Evolutionary conservation across 1,140 invertebrate genomes (phyloP).

Genomic region (Apocrypta bakeri): DNA sequence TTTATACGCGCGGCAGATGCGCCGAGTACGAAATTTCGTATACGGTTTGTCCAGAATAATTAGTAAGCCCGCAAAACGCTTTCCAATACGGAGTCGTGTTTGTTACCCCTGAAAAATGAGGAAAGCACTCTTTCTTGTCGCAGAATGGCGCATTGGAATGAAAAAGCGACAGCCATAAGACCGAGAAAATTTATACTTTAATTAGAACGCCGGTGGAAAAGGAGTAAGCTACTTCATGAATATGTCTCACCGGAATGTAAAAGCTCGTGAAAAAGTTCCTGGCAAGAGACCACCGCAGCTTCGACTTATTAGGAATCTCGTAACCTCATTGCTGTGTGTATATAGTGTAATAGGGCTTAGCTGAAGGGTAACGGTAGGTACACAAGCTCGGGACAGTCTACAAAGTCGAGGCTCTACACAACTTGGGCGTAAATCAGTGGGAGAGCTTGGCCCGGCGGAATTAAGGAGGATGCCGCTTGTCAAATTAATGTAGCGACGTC

Average conservation of each 20-base stretch:
- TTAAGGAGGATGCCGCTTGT: conserved; percentile 60
- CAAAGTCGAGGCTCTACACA: conserved; percentile 35
- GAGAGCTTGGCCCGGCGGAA: conserved; percentile 47
- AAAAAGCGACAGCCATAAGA: not conserved
- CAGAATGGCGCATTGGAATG: too few species aligned
- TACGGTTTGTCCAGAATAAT: not conserved
- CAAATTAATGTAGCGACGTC: conserved; percentile 58
- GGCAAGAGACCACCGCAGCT: conserved; percentile 1
- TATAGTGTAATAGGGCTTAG: not conserved
- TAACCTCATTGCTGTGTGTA: not conserved
- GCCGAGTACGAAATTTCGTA: not conserved
- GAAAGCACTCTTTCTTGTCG: not conserved
- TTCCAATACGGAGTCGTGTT: not conserved
- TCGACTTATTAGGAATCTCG: conserved; percentile 16
- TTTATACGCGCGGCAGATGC: not conserved
- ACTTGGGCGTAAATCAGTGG: conserved; percentile 61
- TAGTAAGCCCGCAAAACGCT: not conserved
- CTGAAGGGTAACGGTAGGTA: not conserved
- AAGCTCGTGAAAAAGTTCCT: not conserved
- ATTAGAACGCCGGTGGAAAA: not conserved
- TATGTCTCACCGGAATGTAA: not conserved
- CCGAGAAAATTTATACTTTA: conserved; percentile 10
- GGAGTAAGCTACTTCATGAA: not conserved
- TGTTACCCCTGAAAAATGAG: not conserved
- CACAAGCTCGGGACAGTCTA: conserved; percentile 30